Percentiles rank a stretch among this genome's conserved stretches.
phyloP scores from a whole-genome alignment of 2,888 invertebrate genomes.

The Digitonthophagus gazella region DNA sequence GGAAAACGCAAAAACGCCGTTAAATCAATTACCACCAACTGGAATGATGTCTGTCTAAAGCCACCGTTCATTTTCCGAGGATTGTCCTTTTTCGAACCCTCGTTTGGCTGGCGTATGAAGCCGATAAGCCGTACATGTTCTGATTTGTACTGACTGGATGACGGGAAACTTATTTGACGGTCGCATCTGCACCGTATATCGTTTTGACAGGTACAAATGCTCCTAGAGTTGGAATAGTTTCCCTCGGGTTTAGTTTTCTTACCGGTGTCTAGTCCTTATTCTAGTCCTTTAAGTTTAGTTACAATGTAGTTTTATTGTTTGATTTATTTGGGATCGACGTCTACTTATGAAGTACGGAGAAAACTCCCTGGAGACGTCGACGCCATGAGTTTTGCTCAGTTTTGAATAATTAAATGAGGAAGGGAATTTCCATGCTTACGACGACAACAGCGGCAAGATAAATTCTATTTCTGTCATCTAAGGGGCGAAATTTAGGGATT shows the following conservation, averaged over 20 bases:
- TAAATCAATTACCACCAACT: background rate
- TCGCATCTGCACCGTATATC: no score
- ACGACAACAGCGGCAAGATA: no score
- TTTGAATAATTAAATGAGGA: background rate
- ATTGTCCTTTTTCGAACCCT: no score
- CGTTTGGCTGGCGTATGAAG: no score
- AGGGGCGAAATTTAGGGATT: no score
- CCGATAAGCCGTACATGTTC: background rate
- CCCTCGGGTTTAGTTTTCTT: no score
- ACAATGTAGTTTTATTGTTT: background rate
- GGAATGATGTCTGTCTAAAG: background rate
- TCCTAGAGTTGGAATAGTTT: no score
- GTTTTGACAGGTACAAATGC: background rate
- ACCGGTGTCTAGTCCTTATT: background rate
- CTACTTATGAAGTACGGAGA: background rate
- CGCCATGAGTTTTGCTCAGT: background rate
- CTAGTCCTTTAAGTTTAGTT: background rate
- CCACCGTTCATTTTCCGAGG: background rate
- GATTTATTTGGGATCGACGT: background rate
- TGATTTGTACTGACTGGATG: background rate
- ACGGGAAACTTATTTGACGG: background rate
- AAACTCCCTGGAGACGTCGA: background rate
- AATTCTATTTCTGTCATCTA: no score
- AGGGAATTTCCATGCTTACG: no score
- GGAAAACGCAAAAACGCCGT: background rate